phyloP scores from a whole-genome alignment of 1,140 invertebrate species.

The Aphis gossypii region DNA sequence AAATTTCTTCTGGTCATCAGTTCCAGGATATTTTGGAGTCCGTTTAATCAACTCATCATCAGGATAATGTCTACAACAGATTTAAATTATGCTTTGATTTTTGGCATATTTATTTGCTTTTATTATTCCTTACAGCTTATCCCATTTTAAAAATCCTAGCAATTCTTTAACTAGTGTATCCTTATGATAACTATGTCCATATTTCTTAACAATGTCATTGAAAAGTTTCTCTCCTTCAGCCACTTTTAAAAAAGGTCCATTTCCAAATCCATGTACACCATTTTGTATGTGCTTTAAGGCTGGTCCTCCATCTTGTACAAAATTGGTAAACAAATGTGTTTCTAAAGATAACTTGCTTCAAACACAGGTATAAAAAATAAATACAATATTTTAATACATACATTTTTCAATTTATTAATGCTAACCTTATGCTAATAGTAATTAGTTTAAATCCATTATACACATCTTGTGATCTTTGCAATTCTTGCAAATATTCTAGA shows the following conservation, averaged over 20 bases:
- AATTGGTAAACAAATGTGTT: constrained; percentile 18
- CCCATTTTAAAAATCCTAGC: constrained; percentile 35
- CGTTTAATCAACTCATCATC: not conserved
- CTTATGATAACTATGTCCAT: constrained; percentile 37
- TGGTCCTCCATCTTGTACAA: not conserved
- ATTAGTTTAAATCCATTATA: constrained; percentile 53
- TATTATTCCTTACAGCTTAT: constrained; percentile 36
- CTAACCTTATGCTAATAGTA: constrained; percentile 3
- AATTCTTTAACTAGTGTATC: constrained; percentile 23
- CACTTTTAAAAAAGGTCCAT: constrained; percentile 33
- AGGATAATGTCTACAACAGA: constrained; percentile 21
- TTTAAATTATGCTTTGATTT: not conserved
- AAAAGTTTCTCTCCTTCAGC: constrained; percentile 25
- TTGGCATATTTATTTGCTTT: not conserved
- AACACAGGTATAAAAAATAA: not conserved
- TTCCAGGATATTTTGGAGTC: not conserved
- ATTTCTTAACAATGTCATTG: constrained; percentile 43
- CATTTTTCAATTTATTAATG: not conserved
- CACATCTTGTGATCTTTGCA: not conserved
- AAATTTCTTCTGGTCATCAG: constrained; percentile 1
- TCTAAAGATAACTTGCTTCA: constrained; percentile 1
- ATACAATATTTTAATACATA: not conserved
- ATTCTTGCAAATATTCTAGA: not conserved
- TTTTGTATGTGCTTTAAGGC: not conserved
- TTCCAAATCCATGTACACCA: constrained; percentile 27